Evolutionary conservation across 2,113 vertebrate species (phyloP).

Genomic region (Mirounga angustirostris): DNA sequence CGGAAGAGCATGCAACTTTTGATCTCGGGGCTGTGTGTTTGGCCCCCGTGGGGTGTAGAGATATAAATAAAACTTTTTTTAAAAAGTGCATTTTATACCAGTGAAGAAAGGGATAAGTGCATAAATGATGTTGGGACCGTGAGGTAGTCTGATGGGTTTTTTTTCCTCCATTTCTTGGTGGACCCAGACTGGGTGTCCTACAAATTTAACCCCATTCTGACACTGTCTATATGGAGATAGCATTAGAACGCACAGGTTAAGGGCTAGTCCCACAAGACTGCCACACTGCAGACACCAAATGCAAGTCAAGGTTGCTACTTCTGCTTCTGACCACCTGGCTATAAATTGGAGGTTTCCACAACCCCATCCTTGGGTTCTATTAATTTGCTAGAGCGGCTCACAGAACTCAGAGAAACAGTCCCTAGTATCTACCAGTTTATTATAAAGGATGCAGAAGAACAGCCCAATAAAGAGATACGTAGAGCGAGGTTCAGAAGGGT

Average conservation of each 20-base stretch:
- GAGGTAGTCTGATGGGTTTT: background rate
- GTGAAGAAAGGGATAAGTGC: background rate
- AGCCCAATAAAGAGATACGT: background rate
- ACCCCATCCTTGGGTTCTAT: background rate
- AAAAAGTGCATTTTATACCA: background rate
- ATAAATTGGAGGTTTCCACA: background rate
- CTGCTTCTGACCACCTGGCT: background rate
- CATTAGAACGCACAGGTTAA: background rate
- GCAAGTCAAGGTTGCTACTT: background rate
- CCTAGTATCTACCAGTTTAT: background rate
- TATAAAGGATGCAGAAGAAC: background rate
- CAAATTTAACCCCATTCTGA: background rate
- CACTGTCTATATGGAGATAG: background rate
- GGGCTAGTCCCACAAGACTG: background rate
- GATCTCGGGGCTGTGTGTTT: background rate
- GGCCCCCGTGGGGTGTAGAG: background rate
- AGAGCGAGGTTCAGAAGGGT: background rate
- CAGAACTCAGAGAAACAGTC: background rate
- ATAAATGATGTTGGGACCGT: background rate
- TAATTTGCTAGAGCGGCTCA: background rate
- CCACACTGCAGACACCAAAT: background rate
- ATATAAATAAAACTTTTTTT: background rate
- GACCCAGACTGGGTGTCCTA: background rate
- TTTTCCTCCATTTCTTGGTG: background rate
- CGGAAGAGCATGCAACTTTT: background rate